Percentiles rank a stretch among this genome's conserved stretches.
phyloP scores from a whole-genome alignment of 2,797 vertebrate genomes.

The Propithecus deckenii region DNA sequence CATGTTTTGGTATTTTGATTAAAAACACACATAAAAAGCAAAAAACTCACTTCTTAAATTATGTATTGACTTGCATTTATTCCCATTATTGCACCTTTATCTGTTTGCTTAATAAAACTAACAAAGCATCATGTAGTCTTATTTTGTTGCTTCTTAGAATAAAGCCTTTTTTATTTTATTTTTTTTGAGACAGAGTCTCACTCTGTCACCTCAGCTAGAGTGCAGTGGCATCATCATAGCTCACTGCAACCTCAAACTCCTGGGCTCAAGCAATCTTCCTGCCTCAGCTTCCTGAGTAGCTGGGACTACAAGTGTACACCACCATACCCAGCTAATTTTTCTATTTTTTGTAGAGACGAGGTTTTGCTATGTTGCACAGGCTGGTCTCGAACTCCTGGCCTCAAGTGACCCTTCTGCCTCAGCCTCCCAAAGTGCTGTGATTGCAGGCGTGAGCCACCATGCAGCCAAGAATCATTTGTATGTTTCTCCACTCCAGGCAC shows the following conservation, averaged over 20 bases:
- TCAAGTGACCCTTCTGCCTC: neutral
- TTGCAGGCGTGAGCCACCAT: neutral
- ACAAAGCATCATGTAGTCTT: neutral
- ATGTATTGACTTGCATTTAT: neutral
- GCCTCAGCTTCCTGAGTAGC: neutral
- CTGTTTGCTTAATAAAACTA: conserved; percentile 17
- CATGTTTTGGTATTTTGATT: conserved; percentile 14
- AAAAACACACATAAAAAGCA: neutral
- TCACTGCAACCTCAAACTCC: too few relatives aligned
- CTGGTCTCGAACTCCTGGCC: neutral
- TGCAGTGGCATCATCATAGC: too few relatives aligned
- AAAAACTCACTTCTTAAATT: neutral
- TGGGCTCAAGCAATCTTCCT: too few relatives aligned
- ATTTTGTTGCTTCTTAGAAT: conserved; percentile 3
- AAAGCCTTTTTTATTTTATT: neutral
- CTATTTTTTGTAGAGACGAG: neutral
- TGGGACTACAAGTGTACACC: too few relatives aligned
- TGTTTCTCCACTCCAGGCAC: neutral
- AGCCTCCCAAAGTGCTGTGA: neutral
- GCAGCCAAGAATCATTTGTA: neutral
- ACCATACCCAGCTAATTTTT: neutral
- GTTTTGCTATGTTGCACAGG: neutral
- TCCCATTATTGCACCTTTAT: neutral
- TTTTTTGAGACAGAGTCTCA: neutral
- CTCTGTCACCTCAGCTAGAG: neutral